A percentile compares a stretch with the other conserved stretches of the same genome.
phyloP scores from a whole-genome alignment of 2,113 vertebrate species.

The Hylia prasina region DNA sequence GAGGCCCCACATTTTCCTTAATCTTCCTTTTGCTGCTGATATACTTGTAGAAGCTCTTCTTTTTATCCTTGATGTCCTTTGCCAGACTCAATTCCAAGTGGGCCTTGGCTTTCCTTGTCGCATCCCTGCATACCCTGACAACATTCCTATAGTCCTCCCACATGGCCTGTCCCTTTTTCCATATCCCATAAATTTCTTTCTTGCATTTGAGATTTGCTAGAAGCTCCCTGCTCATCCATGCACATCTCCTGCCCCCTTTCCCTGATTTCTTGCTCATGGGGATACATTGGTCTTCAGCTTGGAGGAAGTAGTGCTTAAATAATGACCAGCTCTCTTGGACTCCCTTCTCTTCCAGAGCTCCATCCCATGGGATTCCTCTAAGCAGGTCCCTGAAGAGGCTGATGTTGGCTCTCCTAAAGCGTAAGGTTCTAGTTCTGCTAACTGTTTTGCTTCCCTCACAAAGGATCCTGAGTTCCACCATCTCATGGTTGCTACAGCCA shows the following conservation, averaged over 20 bases:
- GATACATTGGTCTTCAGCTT: not conserved
- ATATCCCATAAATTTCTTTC: not conserved
- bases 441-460: not conserved
- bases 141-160: not conserved
- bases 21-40: not conserved
- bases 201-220: not conserved
- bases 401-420: not conserved
- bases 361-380: not conserved
- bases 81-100: not conserved
- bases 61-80: not conserved
- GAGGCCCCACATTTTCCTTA: not conserved
- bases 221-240: not conserved
- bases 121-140: not conserved
- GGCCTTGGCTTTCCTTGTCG: not conserved
- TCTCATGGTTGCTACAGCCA: not conserved
- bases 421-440: not conserved
- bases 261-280: not conserved
- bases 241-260: not conserved
- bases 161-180: not conserved
- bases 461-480: not conserved
- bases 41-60: not conserved
- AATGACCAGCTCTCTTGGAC: not conserved
- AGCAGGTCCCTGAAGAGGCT: not conserved
- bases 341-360: not conserved
- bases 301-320: not conserved